Base-by-base conservation (phyloP, 2,797 vertebrate species). In the Protonibea diacanthus region DNA sequence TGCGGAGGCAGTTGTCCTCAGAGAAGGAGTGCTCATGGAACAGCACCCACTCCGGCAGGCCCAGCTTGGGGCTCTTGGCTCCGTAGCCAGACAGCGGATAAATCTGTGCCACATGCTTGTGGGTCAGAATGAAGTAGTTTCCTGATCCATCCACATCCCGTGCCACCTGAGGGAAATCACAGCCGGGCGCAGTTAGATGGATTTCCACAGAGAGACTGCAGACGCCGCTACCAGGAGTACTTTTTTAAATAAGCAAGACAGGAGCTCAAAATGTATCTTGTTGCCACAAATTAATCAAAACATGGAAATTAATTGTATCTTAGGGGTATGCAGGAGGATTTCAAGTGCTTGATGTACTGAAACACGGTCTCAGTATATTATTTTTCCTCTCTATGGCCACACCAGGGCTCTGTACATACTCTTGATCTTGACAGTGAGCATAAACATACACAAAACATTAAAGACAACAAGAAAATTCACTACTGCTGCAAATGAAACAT, bases 41-140 rank as follows among this genome's bases (percentile, higher is more conserved):
- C 55, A 99, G 89, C 42, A 98, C 92, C 97, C 97, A 99, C 87
- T 98, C 97, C 0, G 97, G 97, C 55, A 95, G 87, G 80, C 86
- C 95, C 77, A 94, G 93, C 59, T 94, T 95, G 63, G 92, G 91
- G 62, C 83, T 93, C 84, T 86, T 89, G 27, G 93, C 78, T 0
- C 80, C 93, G 1, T 98, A 99, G 2, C 85, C 91, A 12, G 97
- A 99, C 64, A 92, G 90, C 3, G 96, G 95, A 38, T 97, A 96
- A 80, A 98, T 93, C 91, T 98, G 97, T 13, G 97, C 96, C 58
- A 99, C 94, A 13, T 99, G 97, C 86, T 96, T 97, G 71, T 97
- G 96, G 21, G 94, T 96, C 71, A 98, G 66, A 93, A 98, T 97
- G 53, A 97, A 92, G 80, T 98, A 99, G 90, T 97, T 97, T 15